Base-by-base conservation (phyloP, 2,888 invertebrate species). In the Microdon myrmicae region DNA sequence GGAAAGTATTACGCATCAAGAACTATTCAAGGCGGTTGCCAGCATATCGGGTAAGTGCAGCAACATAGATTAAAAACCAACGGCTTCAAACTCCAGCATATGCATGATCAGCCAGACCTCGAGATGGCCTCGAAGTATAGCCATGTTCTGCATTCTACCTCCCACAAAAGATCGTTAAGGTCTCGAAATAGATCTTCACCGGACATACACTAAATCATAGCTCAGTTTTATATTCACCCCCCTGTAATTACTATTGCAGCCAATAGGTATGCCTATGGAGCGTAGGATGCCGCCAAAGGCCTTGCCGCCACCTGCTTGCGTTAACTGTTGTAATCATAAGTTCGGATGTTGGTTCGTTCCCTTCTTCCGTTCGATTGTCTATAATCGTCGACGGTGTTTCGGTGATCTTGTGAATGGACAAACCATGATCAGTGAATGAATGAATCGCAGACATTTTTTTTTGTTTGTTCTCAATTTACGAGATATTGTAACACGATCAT, bases 341-440 rank as follows among this genome's bases (percentile, higher is more conserved):
- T 49, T 48, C 47, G 37, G 39, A 39, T 39, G n/a, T n/a, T n/a
- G n/a, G n/a, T 49, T 43, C 37, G 20, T 20, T 35, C 19, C 37
- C 28, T 32, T 31, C 23, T 32, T 25, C 31, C 13, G 49, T 39
- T 49, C 49, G 39, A 49, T 39, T 49, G 39, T 49, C 20, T 10
- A 22, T 29, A 22, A 14, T 39, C 39, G 10, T 34, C 43, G 38
- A 45, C 25, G 39, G 37, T 32, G 29, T 35, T 26, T 38, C 45
- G 29, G n/a, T n/a, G n/a, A 29, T 31, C 58, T 58, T 56, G 58
- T 64, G 64, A 64, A 64, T 64, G 64, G 58, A 58, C 58, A 64
- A 61, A 19, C 55, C n/a, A n/a, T n/a, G 29, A 55, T 61, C 41
- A n/a, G 22, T 25, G 31, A 26, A 19, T 49, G 39, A 55, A 55